Percentiles rank a stretch among this genome's conserved stretches.
phyloP scores from a whole-genome alignment of 2,888 invertebrate species.

The Tipula unca region DNA sequence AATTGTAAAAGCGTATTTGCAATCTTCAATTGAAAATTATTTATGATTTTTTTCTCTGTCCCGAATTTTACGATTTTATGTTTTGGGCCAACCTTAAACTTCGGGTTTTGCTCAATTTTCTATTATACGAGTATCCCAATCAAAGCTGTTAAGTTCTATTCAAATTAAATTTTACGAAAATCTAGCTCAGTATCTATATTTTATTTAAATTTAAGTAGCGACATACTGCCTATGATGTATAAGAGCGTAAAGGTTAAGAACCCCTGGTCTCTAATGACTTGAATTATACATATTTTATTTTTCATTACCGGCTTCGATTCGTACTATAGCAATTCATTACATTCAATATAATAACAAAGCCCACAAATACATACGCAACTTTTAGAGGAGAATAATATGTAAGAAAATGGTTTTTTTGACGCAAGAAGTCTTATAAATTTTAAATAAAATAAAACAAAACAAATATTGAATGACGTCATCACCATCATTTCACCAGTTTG shows the following conservation, averaged over 20 bases:
- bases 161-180: no score
- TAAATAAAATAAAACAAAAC: neutral
- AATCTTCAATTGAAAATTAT: no score
- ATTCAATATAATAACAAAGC: neutral
- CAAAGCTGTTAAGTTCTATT: no score
- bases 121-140: no score
- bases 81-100: no score
- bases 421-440: neutral
- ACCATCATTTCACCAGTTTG: neutral
- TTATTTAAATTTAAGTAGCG: no score
- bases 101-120: no score
- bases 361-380: neutral
- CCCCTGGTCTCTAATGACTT: neutral
- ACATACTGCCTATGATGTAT: neutral
- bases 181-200: no score
- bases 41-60: no score
- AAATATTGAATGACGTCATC: neutral
- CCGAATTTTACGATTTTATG: no score
- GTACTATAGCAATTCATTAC: neutral
- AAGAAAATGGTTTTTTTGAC: neutral
- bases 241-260: neutral
- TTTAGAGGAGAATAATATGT: neutral
- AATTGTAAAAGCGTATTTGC: no score
- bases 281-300: neutral
- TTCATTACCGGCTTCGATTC: neutral